These are phyloP conservation scores for Eulemur rubriventer DNA, from an alignment of 2,797 vertebrate genomes.

Conservation along the genomic window DNA sequence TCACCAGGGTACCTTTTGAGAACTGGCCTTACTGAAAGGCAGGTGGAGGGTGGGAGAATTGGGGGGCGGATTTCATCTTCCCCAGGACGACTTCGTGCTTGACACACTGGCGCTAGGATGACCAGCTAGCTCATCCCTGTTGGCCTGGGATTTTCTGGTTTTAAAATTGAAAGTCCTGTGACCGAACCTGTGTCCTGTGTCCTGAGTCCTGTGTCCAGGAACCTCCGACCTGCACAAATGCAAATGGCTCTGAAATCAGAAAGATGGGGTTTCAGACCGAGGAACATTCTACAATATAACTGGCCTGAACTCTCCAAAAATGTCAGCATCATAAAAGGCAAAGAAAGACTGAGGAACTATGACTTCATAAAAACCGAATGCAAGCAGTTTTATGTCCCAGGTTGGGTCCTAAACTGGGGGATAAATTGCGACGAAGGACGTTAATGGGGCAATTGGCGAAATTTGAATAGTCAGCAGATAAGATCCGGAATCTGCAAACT, in stretches of 20 bases:
- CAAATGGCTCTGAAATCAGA: neutral
- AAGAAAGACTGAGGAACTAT: neutral
- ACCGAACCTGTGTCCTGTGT: too few relatives aligned
- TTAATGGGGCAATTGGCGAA: rapidly evolving
- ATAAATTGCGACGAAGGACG: neutral
- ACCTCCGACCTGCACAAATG: neutral
- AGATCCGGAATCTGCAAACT: neutral
- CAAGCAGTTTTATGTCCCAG: neutral
- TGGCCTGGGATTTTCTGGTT: neutral
- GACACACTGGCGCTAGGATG: rapidly evolving
- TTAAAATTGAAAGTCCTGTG: neutral
- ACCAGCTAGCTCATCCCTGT: neutral
- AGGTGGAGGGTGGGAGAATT: too few relatives aligned
- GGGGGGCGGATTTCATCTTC: neutral
- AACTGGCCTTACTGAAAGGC: neutral
- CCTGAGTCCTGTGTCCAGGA: neutral
- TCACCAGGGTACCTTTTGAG: neutral
- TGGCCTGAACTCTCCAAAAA: neutral
- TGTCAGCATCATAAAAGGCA: neutral
- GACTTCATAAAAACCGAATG: neutral
- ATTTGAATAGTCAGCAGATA: neutral
- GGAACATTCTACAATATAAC: neutral
- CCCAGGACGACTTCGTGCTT: too few relatives aligned
- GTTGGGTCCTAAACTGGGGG: neutral
- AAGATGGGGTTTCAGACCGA: neutral